Evolutionary conservation across 2,888 invertebrate genomes (phyloP).

Genomic region (Hoplodrina ambigua): DNA sequence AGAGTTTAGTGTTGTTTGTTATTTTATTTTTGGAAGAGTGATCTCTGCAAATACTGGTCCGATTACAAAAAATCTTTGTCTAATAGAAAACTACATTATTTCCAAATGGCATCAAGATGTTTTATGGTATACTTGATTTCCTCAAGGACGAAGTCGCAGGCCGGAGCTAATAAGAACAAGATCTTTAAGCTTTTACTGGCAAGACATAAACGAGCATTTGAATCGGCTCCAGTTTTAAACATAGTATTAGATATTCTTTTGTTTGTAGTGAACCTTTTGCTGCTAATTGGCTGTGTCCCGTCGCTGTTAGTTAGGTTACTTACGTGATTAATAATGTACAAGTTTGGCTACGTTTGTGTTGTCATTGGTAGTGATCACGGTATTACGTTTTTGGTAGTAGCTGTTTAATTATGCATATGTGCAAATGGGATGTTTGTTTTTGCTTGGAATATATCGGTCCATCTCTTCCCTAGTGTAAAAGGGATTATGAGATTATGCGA

Average conservation of each 20-base stretch:
- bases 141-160: no score
- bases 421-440: conserved; percentile 53
- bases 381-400: conserved; percentile 32
- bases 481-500: conserved; percentile 38
- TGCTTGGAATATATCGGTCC: conserved; percentile 21
- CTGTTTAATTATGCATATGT: conserved; percentile 49
- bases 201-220: neutral
- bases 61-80: no score
- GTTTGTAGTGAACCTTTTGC: conserved; percentile 29
- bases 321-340: conserved; percentile 50
- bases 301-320: conserved; percentile 43
- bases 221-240: neutral
- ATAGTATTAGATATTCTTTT: neutral
- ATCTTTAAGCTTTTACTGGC: neutral
- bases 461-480: conserved; percentile 25
- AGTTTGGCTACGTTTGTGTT: conserved; percentile 44
- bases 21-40: no score
- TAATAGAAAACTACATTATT: no score
- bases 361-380: conserved; percentile 51
- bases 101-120: no score
- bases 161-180: no score
- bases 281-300: neutral
- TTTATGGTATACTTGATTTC: no score
- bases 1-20: no score
- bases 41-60: no score